Evolutionary conservation across 2,113 vertebrate genomes (phyloP).

Genomic region (Chunga burmeisteri): DNA sequence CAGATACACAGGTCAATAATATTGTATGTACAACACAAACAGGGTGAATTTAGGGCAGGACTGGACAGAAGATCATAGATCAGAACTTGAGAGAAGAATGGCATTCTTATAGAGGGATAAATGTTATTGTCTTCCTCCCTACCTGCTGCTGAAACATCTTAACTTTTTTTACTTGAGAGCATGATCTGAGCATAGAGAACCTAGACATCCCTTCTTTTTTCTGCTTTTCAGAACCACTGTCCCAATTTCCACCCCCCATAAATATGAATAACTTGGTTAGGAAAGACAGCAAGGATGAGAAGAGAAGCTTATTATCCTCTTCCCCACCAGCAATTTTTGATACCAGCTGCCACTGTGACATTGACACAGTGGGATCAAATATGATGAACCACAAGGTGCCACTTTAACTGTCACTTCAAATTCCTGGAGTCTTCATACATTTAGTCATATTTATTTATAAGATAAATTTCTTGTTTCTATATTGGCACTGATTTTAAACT

Average conservation of each 20-base stretch:
- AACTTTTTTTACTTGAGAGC: background rate
- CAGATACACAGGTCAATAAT: background rate
- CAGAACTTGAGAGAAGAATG: background rate
- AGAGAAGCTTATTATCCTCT: conserved; percentile 44
- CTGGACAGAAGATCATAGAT: background rate
- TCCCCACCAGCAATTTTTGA: conserved; percentile 10
- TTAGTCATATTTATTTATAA: conserved; percentile 70
- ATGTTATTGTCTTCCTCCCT: background rate
- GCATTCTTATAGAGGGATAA: background rate
- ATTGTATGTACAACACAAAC: background rate
- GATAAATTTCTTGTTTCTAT: conserved; percentile 54
- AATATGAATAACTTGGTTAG: conserved; percentile 38
- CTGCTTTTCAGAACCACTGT: background rate
- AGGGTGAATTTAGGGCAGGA: background rate
- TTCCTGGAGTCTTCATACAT: conserved; percentile 54
- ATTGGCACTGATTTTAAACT: conserved; percentile 55
- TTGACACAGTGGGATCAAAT: conserved; percentile 61
- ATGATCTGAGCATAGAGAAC: background rate
- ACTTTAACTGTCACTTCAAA: conserved; percentile 64
- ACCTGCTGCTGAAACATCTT: background rate
- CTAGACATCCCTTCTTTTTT: background rate
- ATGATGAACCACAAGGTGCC: conserved; percentile 59
- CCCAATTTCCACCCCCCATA: background rate
- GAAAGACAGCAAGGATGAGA: conserved; percentile 13
- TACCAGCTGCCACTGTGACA: conserved; percentile 50